Conservation (phyloP, 2,888 invertebrate species). For the Acrobasis consociella region DNA sequence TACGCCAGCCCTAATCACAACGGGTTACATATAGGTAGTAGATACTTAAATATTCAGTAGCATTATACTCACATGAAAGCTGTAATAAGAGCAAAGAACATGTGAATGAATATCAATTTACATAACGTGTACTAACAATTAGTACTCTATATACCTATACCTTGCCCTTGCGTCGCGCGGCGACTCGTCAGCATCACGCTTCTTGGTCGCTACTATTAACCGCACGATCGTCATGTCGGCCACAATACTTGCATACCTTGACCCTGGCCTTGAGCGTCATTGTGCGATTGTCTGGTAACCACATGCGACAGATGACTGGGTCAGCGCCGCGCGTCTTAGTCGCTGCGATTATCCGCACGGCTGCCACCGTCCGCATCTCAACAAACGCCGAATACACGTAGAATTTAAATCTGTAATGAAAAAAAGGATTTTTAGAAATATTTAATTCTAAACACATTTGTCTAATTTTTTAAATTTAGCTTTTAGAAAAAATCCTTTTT, state of each 20-base stretch:
- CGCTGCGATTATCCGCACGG: slow-evolving; percentile 92
- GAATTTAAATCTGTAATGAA: slow-evolving; percentile 89
- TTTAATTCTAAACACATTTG: not conserved
- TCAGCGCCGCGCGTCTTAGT: slow-evolving; percentile 94
- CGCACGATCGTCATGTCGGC: slow-evolving; percentile 43
- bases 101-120: not conserved
- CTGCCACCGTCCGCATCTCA: slow-evolving; percentile 87
- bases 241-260: slow-evolving; percentile 66
- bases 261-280: slow-evolving; percentile 89
- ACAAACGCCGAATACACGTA: slow-evolving; percentile 96
- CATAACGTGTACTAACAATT: not conserved
- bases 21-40: no score
- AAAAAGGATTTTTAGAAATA: slow-evolving; percentile 24
- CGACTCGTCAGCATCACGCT: no score
- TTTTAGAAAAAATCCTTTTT: no score
- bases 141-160: not conserved
- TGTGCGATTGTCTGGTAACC: slow-evolving; percentile 85
- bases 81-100: not conserved
- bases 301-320: slow-evolving; percentile 90
- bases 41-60: no score
- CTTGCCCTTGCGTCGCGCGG: no score
- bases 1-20: no score
- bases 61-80: not conserved
- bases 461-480: no score
- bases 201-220: no score